These are phyloP conservation scores for Clarias macrocephalus DNA, from an alignment of 2,113 vertebrate species.

Conservation along the genomic window DNA sequence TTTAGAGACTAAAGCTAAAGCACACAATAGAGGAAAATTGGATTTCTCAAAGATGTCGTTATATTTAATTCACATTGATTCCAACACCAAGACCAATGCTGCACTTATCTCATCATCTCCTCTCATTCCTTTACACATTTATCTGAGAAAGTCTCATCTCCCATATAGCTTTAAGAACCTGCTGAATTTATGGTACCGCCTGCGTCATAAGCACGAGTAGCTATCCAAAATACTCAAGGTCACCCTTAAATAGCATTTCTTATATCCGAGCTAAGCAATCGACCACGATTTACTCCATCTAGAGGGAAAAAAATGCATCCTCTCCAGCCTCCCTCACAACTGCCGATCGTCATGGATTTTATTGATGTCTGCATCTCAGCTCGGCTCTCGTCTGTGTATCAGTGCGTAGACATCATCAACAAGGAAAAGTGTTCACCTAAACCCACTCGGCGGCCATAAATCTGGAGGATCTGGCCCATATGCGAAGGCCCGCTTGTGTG, in stretches of 20 bases:
- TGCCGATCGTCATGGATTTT: constrained; percentile 56
- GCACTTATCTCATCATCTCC: not conserved
- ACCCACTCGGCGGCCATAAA: constrained; percentile 70
- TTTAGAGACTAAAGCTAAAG: constrained; percentile 7
- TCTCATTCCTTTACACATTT: not conserved
- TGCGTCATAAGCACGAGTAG: not conserved
- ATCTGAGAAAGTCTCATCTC: not conserved
- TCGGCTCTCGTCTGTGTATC: constrained; percentile 62
- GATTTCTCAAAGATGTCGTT: constrained; percentile 1
- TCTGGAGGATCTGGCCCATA: constrained; percentile 69
- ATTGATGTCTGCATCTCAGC: constrained; percentile 70
- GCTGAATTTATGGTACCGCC: constrained; percentile 44
- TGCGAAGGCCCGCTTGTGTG: constrained; percentile 65
- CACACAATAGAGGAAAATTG: constrained; percentile 20
- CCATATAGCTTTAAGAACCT: constrained; percentile 15
- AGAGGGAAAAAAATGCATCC: not conserved
- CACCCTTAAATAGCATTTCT: constrained; percentile 51
- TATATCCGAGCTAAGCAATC: constrained; percentile 31
- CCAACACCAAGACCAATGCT: not conserved
- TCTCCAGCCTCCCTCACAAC: constrained; percentile 20
- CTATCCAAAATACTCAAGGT: constrained; percentile 54
- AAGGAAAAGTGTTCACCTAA: constrained; percentile 64
- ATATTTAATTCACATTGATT: constrained; percentile 19
- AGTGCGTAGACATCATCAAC: constrained; percentile 70
- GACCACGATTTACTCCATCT: constrained; percentile 42